Conservation (phyloP, 1,140 invertebrate species). For the Drosophila tropicalis region DNA sequence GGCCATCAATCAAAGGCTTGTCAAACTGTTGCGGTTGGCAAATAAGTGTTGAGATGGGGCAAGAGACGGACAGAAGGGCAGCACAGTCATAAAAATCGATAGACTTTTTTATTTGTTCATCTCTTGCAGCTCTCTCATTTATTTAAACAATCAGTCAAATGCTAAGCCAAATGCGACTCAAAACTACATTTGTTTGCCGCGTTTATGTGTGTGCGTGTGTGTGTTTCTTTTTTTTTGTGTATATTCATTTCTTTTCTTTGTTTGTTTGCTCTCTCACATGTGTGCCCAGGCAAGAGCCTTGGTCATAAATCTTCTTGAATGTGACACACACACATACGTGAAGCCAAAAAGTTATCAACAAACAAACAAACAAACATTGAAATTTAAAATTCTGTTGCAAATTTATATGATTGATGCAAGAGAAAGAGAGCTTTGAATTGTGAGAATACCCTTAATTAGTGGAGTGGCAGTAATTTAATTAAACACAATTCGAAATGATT, state of each 20-base stretch:
- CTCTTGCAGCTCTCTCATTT: conserved; percentile 30
- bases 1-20: conserved; percentile 49
- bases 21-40: conserved; percentile 21
- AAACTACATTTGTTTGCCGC: conserved; percentile 60
- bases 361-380: conserved; percentile 26
- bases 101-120: conserved; percentile 21
- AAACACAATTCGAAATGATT: conserved; percentile 60
- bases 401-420: conserved; percentile 15
- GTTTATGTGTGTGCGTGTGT: conserved; percentile 15
- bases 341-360: conserved; percentile 4
- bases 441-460: conserved; percentile 59
- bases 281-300: conserved; percentile 34
- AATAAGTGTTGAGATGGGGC: neutral
- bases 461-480: conserved; percentile 71
- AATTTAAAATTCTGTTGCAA: conserved; percentile 47
- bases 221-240: neutral
- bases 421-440: conserved; percentile 4
- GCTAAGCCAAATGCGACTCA: conserved; percentile 50
- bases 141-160: conserved; percentile 63
- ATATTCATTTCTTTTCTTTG: conserved; percentile 1
- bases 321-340: conserved; percentile 42
- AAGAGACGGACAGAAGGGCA: neutral
- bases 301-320: conserved; percentile 68
- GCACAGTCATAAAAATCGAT: conserved; percentile 53
- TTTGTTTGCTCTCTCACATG: conserved; percentile 48